phyloP scores from a whole-genome alignment of 2,113 vertebrate species.

The Cryptotis parvus region DNA sequence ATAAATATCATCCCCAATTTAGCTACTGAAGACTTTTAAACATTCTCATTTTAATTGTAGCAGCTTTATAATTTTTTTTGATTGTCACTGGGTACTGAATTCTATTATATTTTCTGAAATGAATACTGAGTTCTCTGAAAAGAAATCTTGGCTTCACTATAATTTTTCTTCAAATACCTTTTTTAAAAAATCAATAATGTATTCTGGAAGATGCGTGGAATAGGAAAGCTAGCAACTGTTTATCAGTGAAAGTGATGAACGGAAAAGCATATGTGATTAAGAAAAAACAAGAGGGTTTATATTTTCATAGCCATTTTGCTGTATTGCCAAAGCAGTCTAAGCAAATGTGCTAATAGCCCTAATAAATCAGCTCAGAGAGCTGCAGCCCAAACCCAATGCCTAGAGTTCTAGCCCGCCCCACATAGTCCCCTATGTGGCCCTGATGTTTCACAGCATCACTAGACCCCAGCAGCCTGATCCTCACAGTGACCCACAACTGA shows the following conservation, averaged over 20 bases:
- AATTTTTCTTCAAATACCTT: slow-evolving; percentile 2
- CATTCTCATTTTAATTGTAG: background rate
- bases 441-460: background rate
- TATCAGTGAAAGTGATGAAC: background rate
- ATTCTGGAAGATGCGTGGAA: background rate
- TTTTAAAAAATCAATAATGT: background rate
- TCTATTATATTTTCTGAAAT: slow-evolving; percentile 28
- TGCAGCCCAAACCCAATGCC: no score
- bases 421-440: no score
- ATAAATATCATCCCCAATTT: background rate
- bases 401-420: no score
- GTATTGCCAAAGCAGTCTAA: background rate
- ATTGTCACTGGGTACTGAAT: background rate
- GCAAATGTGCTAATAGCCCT: slow-evolving; percentile 1
- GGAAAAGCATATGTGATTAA: background rate
- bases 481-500: no score
- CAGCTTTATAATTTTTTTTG: slow-evolving; percentile 29
- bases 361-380: background rate
- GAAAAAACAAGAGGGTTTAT: background rate
- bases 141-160: background rate
- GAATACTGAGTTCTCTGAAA: slow-evolving; percentile 6
- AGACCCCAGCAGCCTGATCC: no score
- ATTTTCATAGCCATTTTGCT: background rate
- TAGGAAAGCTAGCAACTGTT: background rate
- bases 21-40: background rate